Percentiles rank a stretch among this genome's conserved stretches.
These are phyloP conservation scores for Chloroclystis v-ata DNA, from an alignment of 2,888 invertebrate species.

Conservation along the genomic window DNA sequence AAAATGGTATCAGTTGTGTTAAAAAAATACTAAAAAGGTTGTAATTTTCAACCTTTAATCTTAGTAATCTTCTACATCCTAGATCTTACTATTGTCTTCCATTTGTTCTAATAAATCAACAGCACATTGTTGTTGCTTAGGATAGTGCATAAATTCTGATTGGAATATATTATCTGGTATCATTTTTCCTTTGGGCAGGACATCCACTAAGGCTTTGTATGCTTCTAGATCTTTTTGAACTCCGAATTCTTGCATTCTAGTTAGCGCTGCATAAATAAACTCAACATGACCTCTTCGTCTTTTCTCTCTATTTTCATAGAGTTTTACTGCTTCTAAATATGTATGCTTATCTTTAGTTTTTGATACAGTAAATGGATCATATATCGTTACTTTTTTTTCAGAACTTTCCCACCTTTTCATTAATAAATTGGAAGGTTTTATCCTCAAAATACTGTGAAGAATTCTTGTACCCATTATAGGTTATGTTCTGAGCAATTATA, in stretches of 20 bases:
- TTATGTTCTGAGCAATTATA: conserved; percentile 33
- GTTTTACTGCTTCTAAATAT: conserved; percentile 85
- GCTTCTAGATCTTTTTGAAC: conserved; percentile 91
- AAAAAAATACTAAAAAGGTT: no score
- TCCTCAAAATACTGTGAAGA: conserved; percentile 47
- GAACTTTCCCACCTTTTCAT: conserved; percentile 58
- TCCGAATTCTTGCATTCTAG: conserved; percentile 92
- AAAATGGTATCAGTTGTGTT: conserved; percentile 14
- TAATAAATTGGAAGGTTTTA: conserved; percentile 41
- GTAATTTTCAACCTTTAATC: no score
- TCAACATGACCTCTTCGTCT: conserved; percentile 92
- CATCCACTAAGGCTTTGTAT: conserved; percentile 90
- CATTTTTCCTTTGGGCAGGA: conserved; percentile 93
- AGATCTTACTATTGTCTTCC: conserved; percentile 88
- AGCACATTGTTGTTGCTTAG: conserved; percentile 96
- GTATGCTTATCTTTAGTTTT: conserved; percentile 81
- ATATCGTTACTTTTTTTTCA: conserved; percentile 56
- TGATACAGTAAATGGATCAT: conserved; percentile 69
- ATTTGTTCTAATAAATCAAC: conserved; percentile 95
- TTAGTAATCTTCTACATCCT: no score
- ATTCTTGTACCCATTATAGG: conserved; percentile 59
- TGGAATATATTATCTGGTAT: conserved; percentile 90
- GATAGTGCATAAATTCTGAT: conserved; percentile 94
- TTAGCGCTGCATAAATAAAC: conserved; percentile 94
- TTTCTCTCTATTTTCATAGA: conserved; percentile 83